Base-by-base conservation (phyloP, 2,797 vertebrate species). In the Vultur gryphus region DNA sequence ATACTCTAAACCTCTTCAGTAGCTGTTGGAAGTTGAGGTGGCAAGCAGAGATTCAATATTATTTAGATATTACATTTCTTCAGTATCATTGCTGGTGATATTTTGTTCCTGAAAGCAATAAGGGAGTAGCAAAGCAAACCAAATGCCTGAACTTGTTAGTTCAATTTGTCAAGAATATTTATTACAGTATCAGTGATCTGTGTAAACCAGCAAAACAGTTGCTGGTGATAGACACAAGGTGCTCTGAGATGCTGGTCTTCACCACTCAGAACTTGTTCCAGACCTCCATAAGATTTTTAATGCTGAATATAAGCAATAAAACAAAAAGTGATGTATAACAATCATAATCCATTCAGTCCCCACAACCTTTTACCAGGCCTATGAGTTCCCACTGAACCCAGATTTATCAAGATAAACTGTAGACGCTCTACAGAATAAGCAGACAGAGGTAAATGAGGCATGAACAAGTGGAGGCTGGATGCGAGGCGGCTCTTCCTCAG, bases 21-120 rank as follows among this genome's bases (percentile, higher is more conserved):
- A 90, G 75, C 84, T 9, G 3, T 75, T 8, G 3, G 46, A 87
- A 92, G 67, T 43, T 35, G 64, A 92, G 66, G 77, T 90, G 84
- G 80, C 83, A 95, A 92, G 77, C 64, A 95, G 44, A 71, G 78
- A 77, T 75, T 85, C 84, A 77, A 16, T 64, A 80, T 93, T 89
- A 89, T 87, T 94, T 83, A 80, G 37, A 71, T 52, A 85, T 52
- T 78, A 92, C 49, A 69, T 61, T 78, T 77, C 65, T 85, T 87
- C 61, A 75, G 54, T 78, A 94, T 71, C 65, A 25, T 14, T 78
- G 64, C 71, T 78, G 64, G 71, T 48, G 65, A 67, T 92, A 78
- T 24, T 85, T 92, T 82, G 91, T 67, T 86, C 76, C 84, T 90
- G 69, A 93, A 90, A 93, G 87, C 84, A 93, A n/a, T 62, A 92